phyloP scores from a whole-genome alignment of 2,113 vertebrate genomes.

The Plectropomus leopardus region DNA sequence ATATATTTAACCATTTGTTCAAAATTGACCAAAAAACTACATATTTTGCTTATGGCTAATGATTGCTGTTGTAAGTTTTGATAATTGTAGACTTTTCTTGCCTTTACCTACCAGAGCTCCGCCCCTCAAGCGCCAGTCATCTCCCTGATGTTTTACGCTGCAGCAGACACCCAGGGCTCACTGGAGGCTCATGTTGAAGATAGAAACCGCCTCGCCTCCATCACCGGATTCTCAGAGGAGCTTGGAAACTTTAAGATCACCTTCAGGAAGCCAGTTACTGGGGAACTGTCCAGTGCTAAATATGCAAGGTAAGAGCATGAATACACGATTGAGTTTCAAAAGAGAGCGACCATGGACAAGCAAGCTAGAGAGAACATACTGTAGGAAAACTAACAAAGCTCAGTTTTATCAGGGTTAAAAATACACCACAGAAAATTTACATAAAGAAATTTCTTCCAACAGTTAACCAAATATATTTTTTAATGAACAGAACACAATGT shows the following conservation, averaged over 20 bases:
- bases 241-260: slow-evolving; percentile 92
- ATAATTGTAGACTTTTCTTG: slow-evolving; percentile 6
- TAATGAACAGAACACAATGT: neutral
- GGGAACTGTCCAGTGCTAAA: slow-evolving; percentile 78
- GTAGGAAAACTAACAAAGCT: slow-evolving; percentile 6
- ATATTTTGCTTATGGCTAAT: neutral
- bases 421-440: neutral
- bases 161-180: slow-evolving; percentile 89
- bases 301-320: slow-evolving; percentile 87
- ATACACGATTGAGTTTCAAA: neutral
- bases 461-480: neutral
- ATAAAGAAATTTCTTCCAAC: neutral
- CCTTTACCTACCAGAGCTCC: slow-evolving; percentile 67
- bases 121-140: slow-evolving; percentile 84
- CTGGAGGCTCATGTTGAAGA: slow-evolving; percentile 87
- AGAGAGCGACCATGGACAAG: neutral
- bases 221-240: slow-evolving; percentile 89
- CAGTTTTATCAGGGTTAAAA: neutral
- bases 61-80: neutral
- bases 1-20: neutral
- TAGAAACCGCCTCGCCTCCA: slow-evolving; percentile 82
- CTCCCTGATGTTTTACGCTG: slow-evolving; percentile 95
- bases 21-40: neutral
- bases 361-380: neutral
- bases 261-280: slow-evolving; percentile 86